Percentiles rank a stretch among this genome's conserved stretches.
phyloP scores from a whole-genome alignment of 2,888 invertebrate genomes.

The Amaurobius ferox region DNA sequence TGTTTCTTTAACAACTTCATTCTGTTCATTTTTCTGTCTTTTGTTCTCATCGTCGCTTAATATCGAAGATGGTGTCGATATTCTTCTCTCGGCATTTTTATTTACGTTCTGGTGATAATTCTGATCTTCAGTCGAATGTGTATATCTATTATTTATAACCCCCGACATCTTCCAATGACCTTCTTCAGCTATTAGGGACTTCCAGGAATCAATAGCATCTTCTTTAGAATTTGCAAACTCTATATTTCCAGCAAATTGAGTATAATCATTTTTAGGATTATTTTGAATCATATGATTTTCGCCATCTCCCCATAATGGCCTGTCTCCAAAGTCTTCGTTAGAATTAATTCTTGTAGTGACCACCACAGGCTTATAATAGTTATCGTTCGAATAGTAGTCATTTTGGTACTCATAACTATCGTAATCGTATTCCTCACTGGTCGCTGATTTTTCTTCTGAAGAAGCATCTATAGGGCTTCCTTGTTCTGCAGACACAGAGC shows the following conservation, averaged over 20 bases:
- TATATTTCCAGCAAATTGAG: not conserved
- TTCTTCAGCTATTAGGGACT: conserved; percentile 32
- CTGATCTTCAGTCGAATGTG: not conserved
- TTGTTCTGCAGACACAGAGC: conserved; percentile 49
- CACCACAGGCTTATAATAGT: not conserved
- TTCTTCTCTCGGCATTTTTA: not conserved
- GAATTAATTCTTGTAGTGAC: not conserved
- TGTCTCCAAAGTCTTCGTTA: conserved; percentile 23
- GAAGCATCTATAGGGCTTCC: conserved; percentile 17
- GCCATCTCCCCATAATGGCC: conserved; percentile 43
- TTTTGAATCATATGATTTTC: conserved; percentile 29
- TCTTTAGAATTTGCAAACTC: conserved; percentile 45
- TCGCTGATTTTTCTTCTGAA: conserved; percentile 19
- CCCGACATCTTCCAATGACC: conserved; percentile 26
- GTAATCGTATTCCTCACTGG: conserved; percentile 39
- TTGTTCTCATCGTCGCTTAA: too few species aligned
- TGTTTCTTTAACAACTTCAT: not conserved
- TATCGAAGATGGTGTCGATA: not conserved
- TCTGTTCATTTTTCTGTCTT: not conserved
- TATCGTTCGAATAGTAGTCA: conserved; percentile 32
- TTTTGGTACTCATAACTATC: conserved; percentile 8
- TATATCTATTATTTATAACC: too few species aligned
- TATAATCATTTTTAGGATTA: not conserved
- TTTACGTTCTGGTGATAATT: not conserved
- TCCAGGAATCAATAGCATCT: conserved; percentile 56